A percentile compares a stretch with the other conserved stretches of the same genome.
Evolutionary conservation across 2,113 vertebrate species (phyloP).

Genomic region (Cephalopterus ornatus): DNA sequence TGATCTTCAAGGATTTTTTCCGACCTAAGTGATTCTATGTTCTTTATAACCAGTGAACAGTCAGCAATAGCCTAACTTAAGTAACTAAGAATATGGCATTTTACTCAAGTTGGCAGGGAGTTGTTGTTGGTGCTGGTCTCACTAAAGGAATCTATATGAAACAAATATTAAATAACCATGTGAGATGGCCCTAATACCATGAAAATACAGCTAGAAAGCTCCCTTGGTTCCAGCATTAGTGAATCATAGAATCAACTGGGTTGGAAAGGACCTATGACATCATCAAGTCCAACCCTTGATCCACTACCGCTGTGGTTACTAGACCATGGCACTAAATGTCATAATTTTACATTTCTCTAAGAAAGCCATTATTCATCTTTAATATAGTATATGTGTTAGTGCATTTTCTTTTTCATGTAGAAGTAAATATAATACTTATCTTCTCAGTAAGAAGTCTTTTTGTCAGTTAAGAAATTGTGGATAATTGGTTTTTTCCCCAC

Average conservation of each 20-base stretch:
- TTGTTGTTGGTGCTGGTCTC: neutral
- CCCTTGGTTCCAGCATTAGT: neutral
- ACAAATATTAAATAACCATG: neutral
- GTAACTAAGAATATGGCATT: neutral
- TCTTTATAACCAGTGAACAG: neutral
- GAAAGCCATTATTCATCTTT: neutral
- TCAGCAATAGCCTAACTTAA: neutral
- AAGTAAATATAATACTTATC: neutral
- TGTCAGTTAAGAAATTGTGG: neutral
- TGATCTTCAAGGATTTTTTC: neutral
- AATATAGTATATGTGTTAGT: neutral
- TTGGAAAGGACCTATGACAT: too few relatives aligned
- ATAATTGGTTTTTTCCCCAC: neutral
- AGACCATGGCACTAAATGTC: too few relatives aligned
- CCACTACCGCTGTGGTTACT: too few relatives aligned
- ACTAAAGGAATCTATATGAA: neutral
- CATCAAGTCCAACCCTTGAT: too few relatives aligned
- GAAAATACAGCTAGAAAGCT: neutral
- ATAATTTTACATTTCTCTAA: neutral
- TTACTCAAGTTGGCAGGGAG: neutral
- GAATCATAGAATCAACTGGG: too few relatives aligned
- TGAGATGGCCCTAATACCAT: neutral
- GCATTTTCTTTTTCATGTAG: neutral
- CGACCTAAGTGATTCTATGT: neutral
- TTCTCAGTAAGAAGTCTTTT: rapidly evolving